These are phyloP conservation scores for Aphelenchoides bicaudatus DNA, from an alignment of 2,888 invertebrate genomes.

Conservation along the genomic window DNA sequence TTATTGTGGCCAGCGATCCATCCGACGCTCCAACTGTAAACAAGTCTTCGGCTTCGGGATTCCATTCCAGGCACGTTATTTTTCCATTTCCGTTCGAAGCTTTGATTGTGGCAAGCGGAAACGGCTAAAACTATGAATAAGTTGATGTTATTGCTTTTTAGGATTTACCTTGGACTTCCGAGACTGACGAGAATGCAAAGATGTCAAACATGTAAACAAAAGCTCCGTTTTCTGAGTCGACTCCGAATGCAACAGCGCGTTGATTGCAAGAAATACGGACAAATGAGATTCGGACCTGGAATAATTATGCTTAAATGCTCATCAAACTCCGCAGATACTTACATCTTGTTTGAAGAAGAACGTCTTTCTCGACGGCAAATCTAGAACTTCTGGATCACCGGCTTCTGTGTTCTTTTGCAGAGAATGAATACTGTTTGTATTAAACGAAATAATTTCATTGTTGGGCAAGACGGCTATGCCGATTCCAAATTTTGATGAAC, in stretches of 20 bases:
- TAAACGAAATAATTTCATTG: constrained; percentile 20
- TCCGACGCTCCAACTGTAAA: constrained; percentile 42
- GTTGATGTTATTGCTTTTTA: too few relatives aligned
- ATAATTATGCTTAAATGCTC: not conserved
- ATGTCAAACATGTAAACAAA: constrained; percentile 44
- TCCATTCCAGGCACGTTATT: constrained; percentile 44
- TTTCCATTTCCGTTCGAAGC: constrained; percentile 27
- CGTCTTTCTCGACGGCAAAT: constrained; percentile 27
- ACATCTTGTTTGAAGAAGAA: constrained; percentile 23
- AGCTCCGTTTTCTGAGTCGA: constrained; percentile 32
- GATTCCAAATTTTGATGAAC: constrained; percentile 28
- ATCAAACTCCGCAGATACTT: not conserved
- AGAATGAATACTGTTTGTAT: constrained; percentile 20
- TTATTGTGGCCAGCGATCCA: constrained; percentile 32
- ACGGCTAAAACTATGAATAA: constrained; percentile 27
- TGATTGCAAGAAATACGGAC: constrained; percentile 30
- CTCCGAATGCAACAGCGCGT: constrained; percentile 38
- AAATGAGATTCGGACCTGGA: not conserved
- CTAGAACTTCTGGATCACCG: constrained; percentile 33
- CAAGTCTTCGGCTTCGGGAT: constrained; percentile 41
- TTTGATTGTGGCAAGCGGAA: constrained; percentile 30
- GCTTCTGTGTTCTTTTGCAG: constrained; percentile 21
- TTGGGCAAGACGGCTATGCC: constrained; percentile 19
- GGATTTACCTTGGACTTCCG: constrained; percentile 18
- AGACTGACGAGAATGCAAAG: constrained; percentile 23